Evolutionary conservation across 2,888 invertebrate species (phyloP).

Genomic region (Eulithis prunata): DNA sequence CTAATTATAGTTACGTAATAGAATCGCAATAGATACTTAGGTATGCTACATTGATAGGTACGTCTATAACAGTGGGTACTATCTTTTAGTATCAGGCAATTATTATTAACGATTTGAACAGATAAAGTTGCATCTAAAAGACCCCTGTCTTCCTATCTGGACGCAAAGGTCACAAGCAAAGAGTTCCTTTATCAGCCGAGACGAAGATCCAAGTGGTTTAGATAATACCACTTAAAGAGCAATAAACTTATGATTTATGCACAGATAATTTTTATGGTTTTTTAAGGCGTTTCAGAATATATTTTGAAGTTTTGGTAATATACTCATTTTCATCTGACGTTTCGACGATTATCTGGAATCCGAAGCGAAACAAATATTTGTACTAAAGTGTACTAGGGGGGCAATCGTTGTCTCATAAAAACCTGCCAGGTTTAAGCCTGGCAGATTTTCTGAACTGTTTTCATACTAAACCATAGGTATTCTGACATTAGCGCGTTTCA

Average conservation of each 20-base stretch:
- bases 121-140: constrained; percentile 33
- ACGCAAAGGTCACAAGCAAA: constrained; percentile 60
- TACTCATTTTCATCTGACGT: not conserved
- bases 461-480: no score
- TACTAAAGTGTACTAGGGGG: no score
- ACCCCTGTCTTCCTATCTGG: constrained; percentile 54
- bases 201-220: constrained; percentile 59
- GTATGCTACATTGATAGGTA: no score
- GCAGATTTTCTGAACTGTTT: no score
- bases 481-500: no score
- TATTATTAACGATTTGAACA: constrained; percentile 25
- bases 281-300: constrained; percentile 34
- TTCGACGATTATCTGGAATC: no score
- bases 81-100: constrained; percentile 12
- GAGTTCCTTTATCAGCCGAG: constrained; percentile 55
- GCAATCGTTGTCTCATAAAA: no score
- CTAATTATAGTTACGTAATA: no score
- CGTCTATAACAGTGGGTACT: no score
- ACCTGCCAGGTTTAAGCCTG: no score
- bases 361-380: no score
- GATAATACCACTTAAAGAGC: constrained; percentile 75
- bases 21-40: no score
- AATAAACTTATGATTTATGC: constrained; percentile 77
- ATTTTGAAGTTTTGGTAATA: constrained; percentile 19
- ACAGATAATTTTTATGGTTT: constrained; percentile 58